Evolutionary conservation across 2,888 invertebrate genomes (phyloP).

Genomic region (Dendrolimus houi): DNA sequence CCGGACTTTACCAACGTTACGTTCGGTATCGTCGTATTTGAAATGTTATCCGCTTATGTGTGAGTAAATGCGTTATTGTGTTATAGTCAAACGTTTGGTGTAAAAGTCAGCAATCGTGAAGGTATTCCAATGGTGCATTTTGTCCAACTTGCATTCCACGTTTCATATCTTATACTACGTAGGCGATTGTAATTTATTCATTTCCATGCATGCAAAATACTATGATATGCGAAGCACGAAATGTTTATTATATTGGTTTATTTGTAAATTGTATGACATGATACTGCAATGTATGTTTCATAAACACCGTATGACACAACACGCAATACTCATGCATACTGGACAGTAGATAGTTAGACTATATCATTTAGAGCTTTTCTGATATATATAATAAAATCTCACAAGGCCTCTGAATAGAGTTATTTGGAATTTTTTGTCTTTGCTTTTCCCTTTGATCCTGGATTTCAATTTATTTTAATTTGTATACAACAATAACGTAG

Average conservation of each 20-base stretch:
- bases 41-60: conserved; percentile 69
- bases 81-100: conserved; percentile 41
- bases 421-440: conserved; percentile 65
- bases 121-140: conserved; percentile 34
- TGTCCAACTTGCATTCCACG: conserved; percentile 26
- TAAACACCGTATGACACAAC: conserved; percentile 55
- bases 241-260: conserved; percentile 38
- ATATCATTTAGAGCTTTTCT: conserved; percentile 37
- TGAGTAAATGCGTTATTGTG: conserved; percentile 75
- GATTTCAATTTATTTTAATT: conserved; percentile 26
- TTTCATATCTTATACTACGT: conserved; percentile 30
- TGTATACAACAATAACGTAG: conserved; percentile 6
- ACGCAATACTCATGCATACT: conserved; percentile 74
- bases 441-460: conserved; percentile 25
- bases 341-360: conserved; percentile 51
- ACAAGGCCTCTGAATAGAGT: conserved; percentile 76
- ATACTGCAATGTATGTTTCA: conserved; percentile 35
- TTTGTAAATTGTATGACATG: conserved; percentile 30
- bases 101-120: conserved; percentile 30
- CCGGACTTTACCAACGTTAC: conserved; percentile 47
- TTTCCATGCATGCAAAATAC: conserved; percentile 45
- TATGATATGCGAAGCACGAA: conserved; percentile 37
- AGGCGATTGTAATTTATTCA: conserved; percentile 34
- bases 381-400: conserved; percentile 37
- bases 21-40: conserved; percentile 62